Conservation (phyloP, 2,888 invertebrate species). For the Cephalotes varians region DNA sequence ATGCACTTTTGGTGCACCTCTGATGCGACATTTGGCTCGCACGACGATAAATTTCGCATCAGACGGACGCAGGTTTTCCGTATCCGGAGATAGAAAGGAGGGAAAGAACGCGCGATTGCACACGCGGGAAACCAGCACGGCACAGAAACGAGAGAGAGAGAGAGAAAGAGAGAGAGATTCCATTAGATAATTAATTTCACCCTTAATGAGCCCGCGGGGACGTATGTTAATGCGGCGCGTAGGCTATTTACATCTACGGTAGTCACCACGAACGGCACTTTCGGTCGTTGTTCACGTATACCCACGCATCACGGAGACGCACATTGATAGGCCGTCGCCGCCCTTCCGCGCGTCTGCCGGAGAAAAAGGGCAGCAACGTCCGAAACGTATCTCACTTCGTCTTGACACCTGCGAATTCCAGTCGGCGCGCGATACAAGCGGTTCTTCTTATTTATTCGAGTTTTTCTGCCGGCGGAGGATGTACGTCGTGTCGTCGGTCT, state of each 20-base stretch:
- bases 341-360: constrained; percentile 51
- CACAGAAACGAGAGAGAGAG: no score
- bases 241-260: constrained; percentile 84
- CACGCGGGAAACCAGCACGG: not conserved
- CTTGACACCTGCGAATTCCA: constrained; percentile 48
- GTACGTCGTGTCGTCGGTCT: constrained; percentile 22
- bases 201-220: constrained; percentile 83
- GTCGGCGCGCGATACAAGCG: constrained; percentile 31
- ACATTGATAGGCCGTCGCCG: constrained; percentile 64
- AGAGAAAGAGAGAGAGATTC: no score
- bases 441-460: constrained; percentile 36
- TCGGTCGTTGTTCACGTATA: constrained; percentile 70
- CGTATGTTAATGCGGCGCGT: constrained; percentile 83
- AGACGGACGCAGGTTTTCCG: constrained; percentile 38
- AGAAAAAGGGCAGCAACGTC: constrained; percentile 49
- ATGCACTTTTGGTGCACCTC: not conserved
- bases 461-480: constrained; percentile 24
- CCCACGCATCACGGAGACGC: constrained; percentile 65
- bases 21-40: constrained; percentile 2
- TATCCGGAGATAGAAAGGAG: not conserved
- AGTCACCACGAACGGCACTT: constrained; percentile 76
- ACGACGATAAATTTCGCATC: constrained; percentile 29
- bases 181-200: constrained; percentile 83
- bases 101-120: not conserved
- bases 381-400: constrained; percentile 49